Evolutionary conservation across 2,888 invertebrate genomes (phyloP), one percentile per base, ranked within the genome.

Genomic region (Dicycla oo): DNA sequence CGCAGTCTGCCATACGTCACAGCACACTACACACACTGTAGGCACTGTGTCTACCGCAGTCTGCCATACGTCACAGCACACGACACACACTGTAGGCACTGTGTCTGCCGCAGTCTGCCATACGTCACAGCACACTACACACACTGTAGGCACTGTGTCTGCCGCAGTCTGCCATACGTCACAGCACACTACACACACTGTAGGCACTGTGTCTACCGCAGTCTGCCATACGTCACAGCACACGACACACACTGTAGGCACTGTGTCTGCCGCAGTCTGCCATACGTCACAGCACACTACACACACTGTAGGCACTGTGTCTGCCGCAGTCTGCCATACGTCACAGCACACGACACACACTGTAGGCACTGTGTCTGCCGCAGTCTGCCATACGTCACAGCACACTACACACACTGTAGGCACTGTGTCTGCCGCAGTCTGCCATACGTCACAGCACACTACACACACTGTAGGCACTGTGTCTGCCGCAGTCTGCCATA

Each of bases 261-360:
- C 40, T 47, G 38, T 38, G 38, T 26, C n/a, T 47, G 40, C 40
- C 38, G 15, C 20, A 58, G 26, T 49, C 43, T 20, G 69, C 51
- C 45, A 30, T 54, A 54, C 49, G 49, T 65, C 65, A 74, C n/a
- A 26, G 38, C 45, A 8, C 43, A 40, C 80, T 51, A 47, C 75
- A 57, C 38, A 66, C 34, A 30, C 43, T 43, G 56, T 20, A 38
- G 23, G 47, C 49, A 43, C 40, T 47, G 38, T 38, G 38, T 26
- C n/a, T 47, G 40, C 40, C 38, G 15, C 20, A 58, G 26, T 49
- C 43, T 20, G 69, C 51, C 45, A 30, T 54, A 54, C 49, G 49
- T 65, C 65, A 74, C n/a, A 26, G 38, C 45, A 8, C 43, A 40
- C 80, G 57, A 47, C 75, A 57, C 38, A 66, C 34, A 30, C 43